A percentile compares a stretch with the other conserved stretches of the same genome.
These are phyloP conservation scores for Criorhina ranunculi DNA, from an alignment of 2,888 invertebrate genomes.

Conservation along the genomic window DNA sequence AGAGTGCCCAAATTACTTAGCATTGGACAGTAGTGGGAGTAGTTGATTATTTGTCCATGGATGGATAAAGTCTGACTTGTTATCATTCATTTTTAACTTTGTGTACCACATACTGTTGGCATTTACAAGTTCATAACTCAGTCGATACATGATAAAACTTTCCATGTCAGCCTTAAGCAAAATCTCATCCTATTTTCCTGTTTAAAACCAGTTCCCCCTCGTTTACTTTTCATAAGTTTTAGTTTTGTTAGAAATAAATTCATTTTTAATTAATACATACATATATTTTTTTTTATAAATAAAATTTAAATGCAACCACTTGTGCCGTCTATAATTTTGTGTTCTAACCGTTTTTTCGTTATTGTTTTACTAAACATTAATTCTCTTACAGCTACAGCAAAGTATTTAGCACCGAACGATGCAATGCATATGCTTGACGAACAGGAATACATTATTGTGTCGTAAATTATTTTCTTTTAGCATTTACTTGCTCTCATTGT, in stretches of 20 bases:
- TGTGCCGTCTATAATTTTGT: constrained; percentile 61
- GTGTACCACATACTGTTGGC: no score
- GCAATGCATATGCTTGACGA: constrained; percentile 88
- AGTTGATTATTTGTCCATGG: no score
- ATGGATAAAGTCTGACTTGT: no score
- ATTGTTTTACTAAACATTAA: constrained; percentile 28
- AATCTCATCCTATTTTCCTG: constrained; percentile 5
- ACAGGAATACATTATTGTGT: constrained; percentile 83
- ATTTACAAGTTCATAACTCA: no score
- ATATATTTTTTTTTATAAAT: constrained; percentile 18
- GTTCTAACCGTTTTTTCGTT: neutral
- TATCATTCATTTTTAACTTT: no score
- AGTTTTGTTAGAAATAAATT: constrained; percentile 12
- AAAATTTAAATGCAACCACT: constrained; percentile 36
- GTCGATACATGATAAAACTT: no score
- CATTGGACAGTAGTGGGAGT: no score
- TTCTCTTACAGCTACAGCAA: constrained; percentile 84
- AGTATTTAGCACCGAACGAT: constrained; percentile 88
- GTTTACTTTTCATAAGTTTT: constrained; percentile 4
- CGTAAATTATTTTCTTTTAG: constrained; percentile 75
- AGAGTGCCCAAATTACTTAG: no score
- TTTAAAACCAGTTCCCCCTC: constrained; percentile 12
- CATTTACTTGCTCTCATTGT: neutral
- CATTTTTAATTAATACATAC: constrained; percentile 5
- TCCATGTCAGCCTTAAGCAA: no score